These are phyloP conservation scores for Distichodus sexfasciatus DNA, from an alignment of 2,797 vertebrate species.

Conservation along the genomic window DNA sequence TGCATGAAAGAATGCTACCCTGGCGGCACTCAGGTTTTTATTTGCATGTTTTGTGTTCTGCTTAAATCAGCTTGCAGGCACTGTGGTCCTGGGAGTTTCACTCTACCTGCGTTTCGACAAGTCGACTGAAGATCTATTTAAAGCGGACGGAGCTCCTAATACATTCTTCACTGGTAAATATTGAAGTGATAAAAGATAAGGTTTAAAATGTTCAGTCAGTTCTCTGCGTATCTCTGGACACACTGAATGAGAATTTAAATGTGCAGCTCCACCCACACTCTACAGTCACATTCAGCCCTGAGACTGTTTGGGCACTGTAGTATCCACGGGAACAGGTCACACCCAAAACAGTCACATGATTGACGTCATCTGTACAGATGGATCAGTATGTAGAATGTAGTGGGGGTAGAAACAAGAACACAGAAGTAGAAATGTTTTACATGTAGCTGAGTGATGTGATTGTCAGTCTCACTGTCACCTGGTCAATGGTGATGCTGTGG, in stretches of 20 bases:
- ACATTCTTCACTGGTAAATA: conserved; percentile 87
- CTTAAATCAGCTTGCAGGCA: conserved; percentile 82
- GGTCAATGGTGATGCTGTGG: too few species aligned
- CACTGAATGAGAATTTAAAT: background rate
- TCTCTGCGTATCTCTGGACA: background rate
- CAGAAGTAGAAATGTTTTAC: too few species aligned
- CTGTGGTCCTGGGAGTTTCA: conserved; percentile 84
- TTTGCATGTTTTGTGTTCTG: conserved; percentile 26
- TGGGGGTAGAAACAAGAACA: too few species aligned
- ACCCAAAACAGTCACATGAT: conserved; percentile 24
- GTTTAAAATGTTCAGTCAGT: too few species aligned
- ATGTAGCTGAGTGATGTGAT: too few species aligned
- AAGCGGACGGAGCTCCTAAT: conserved; percentile 62
- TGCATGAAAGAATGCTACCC: background rate
- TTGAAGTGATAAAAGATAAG: too few species aligned
- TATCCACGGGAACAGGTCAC: conserved; percentile 31
- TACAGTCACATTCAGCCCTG: background rate
- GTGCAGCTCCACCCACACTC: background rate
- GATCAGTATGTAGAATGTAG: too few species aligned
- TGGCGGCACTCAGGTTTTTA: background rate
- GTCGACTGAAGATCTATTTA: conserved; percentile 82
- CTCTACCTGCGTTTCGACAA: conserved; percentile 93
- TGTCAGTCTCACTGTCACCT: too few species aligned
- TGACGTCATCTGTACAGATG: background rate
- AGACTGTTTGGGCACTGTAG: conserved; percentile 15